Conservation (phyloP, 1,140 invertebrate species). For the Tetramorium parvispinum region DNA sequence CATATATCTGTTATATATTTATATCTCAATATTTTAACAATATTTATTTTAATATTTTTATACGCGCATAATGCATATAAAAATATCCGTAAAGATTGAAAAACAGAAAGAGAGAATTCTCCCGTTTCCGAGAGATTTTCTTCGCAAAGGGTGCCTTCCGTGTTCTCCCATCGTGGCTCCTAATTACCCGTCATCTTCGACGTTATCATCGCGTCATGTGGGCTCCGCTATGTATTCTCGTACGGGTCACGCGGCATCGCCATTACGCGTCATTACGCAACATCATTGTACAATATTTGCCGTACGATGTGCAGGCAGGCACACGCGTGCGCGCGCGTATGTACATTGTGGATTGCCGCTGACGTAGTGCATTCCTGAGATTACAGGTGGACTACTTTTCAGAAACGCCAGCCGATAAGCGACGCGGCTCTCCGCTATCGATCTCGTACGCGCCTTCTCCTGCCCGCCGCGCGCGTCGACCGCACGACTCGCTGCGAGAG, state of each 20-base stretch:
- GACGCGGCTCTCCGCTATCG: constrained; percentile 30
- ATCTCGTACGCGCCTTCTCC: neutral
- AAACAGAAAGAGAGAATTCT: neutral
- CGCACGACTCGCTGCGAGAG: constrained; percentile 7
- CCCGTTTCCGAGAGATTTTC: neutral
- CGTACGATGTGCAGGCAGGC: constrained; percentile 63
- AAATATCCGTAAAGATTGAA: neutral
- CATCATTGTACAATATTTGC: constrained; percentile 70
- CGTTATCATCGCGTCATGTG: constrained; percentile 32
- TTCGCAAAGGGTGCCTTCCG: neutral
- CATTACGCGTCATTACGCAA: constrained; percentile 64
- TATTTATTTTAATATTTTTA: neutral
- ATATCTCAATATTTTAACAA: neutral
- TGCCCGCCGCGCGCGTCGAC: constrained; percentile 27
- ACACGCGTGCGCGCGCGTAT: neutral
- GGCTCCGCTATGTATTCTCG: constrained; percentile 42
- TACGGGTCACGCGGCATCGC: constrained; percentile 38
- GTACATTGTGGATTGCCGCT: constrained; percentile 25
- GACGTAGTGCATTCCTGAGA: constrained; percentile 70
- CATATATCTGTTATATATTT: neutral
- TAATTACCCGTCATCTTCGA: constrained; percentile 28
- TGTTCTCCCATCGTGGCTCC: neutral
- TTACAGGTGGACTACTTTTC: constrained; percentile 71
- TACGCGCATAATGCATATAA: neutral
- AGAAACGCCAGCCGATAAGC: constrained; percentile 57